Evolutionary conservation across 2,888 invertebrate species (phyloP).

Genomic region (Gymnoscelis rufifasciata): DNA sequence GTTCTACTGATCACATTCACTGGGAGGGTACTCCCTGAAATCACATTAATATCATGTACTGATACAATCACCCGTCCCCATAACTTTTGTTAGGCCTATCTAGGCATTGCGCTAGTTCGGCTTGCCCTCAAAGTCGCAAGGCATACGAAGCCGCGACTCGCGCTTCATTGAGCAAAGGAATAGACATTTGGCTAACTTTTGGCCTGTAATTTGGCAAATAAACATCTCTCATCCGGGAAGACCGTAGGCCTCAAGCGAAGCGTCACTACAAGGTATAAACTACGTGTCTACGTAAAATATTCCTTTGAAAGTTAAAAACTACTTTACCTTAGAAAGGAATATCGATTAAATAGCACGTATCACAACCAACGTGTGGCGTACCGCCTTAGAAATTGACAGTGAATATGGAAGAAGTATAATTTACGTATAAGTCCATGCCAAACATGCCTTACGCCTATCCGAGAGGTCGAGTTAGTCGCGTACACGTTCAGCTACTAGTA

Average conservation of each 20-base stretch:
- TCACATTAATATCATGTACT: slow-evolving; percentile 18
- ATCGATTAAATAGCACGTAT: slow-evolving; percentile 67
- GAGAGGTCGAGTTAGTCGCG: slow-evolving; percentile 27
- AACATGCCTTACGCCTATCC: slow-evolving; percentile 46
- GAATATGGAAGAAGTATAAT: slow-evolving; percentile 61
- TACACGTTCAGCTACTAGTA: slow-evolving; percentile 20
- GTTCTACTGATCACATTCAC: slow-evolving; percentile 25
- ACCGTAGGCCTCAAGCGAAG: slow-evolving; percentile 72
- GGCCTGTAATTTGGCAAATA: slow-evolving; percentile 66
- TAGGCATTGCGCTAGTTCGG: slow-evolving; percentile 15
- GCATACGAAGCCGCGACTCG: slow-evolving; percentile 19
- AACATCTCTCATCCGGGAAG: slow-evolving; percentile 56
- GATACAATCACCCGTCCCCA: slow-evolving; percentile 13
- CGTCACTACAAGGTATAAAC: slow-evolving; percentile 67
- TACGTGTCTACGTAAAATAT: slow-evolving; percentile 67
- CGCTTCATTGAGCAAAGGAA: slow-evolving; percentile 53
- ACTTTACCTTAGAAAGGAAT: slow-evolving; percentile 43
- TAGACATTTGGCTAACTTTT: slow-evolving; percentile 55
- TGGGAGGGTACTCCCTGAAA: slow-evolving; percentile 15
- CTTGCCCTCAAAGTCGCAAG: slow-evolving; percentile 16
- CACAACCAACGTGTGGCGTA: slow-evolving; percentile 76
- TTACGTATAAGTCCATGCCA: slow-evolving; percentile 69
- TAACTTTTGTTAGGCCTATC: slow-evolving; percentile 24
- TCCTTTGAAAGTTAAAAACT: slow-evolving; percentile 45
- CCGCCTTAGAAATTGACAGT: slow-evolving; percentile 72